Percentiles rank a stretch among this genome's conserved stretches.
phyloP scores from a whole-genome alignment of 1,140 invertebrate genomes.

The Conopomorpha cramerella region DNA sequence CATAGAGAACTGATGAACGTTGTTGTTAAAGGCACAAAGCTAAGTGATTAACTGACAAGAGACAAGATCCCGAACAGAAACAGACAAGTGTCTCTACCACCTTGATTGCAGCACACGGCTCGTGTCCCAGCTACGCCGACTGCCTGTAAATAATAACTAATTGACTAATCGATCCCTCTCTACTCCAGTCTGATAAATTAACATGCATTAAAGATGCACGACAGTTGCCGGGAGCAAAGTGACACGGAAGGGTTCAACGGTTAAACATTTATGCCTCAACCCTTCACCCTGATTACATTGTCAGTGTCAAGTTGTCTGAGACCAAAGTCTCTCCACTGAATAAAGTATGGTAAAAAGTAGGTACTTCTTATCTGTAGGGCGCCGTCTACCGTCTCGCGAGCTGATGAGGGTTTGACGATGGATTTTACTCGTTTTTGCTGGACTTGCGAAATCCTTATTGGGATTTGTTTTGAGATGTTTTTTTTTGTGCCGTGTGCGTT shows the following conservation, averaged over 20 bases:
- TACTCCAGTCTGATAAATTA: constrained; percentile 38
- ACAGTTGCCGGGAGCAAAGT: constrained; percentile 31
- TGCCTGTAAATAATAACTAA: too few relatives aligned
- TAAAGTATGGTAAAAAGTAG: constrained; percentile 60
- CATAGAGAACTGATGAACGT: not conserved
- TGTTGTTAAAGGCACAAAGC: not conserved
- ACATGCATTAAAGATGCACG: constrained; percentile 51
- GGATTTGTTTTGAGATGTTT: not conserved
- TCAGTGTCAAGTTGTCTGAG: constrained; percentile 50
- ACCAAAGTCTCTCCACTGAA: constrained; percentile 51
- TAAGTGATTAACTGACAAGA: not conserved
- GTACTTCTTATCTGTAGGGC: constrained; percentile 41
- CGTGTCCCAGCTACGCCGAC: too few relatives aligned
- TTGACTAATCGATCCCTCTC: constrained; percentile 5
- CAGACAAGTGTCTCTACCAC: too few relatives aligned
- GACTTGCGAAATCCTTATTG: too few relatives aligned
- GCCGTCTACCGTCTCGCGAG: constrained; percentile 13
- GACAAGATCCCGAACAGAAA: not conserved
- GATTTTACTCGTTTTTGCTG: constrained; percentile 10
- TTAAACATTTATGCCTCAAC: constrained; percentile 55
- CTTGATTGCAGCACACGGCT: too few relatives aligned
- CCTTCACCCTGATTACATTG: constrained; percentile 32
- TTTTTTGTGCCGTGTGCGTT: not conserved
- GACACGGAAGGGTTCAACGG: constrained; percentile 45
- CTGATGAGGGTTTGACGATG: constrained; percentile 42